Evolutionary conservation across 2,113 vertebrate species (phyloP).

Genomic region (Myrmophylax atrothorax): DNA sequence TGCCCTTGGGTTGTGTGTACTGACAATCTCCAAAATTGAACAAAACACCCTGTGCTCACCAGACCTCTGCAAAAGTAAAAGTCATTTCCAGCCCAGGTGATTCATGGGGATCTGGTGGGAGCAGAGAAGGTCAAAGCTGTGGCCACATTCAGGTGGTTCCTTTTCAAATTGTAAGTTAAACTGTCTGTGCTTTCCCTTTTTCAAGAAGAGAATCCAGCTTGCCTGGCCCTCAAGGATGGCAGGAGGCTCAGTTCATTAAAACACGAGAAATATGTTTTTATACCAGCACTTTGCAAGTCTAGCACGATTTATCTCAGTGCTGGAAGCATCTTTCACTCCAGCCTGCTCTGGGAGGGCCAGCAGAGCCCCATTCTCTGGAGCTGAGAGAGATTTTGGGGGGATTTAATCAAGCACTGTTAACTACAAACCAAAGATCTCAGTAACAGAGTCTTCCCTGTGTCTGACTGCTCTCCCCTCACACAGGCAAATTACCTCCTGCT

Average conservation of each 20-base stretch:
- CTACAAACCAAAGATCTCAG: neutral
- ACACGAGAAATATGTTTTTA: neutral
- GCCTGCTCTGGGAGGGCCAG: neutral
- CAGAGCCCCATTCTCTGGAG: neutral
- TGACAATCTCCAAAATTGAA: neutral
- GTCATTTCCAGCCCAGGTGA: neutral
- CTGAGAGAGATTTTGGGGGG: neutral
- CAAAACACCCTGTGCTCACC: neutral
- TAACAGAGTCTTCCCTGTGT: neutral
- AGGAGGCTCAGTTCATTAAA: neutral
- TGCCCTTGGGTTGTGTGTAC: neutral
- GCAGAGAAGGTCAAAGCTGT: neutral
- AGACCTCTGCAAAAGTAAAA: neutral
- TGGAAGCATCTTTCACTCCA: neutral
- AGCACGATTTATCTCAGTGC: neutral
- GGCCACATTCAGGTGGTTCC: neutral
- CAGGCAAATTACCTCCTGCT: constrained; percentile 67
- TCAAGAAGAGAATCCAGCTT: neutral
- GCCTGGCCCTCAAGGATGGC: neutral
- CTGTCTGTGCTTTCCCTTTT: neutral
- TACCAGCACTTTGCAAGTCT: neutral
- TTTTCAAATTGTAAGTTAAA: neutral
- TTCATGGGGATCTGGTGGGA: neutral
- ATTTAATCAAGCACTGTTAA: neutral
- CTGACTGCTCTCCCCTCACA: constrained; percentile 64